Conservation (phyloP, 2,797 vertebrate genomes). For the Limosa lapponica region DNA sequence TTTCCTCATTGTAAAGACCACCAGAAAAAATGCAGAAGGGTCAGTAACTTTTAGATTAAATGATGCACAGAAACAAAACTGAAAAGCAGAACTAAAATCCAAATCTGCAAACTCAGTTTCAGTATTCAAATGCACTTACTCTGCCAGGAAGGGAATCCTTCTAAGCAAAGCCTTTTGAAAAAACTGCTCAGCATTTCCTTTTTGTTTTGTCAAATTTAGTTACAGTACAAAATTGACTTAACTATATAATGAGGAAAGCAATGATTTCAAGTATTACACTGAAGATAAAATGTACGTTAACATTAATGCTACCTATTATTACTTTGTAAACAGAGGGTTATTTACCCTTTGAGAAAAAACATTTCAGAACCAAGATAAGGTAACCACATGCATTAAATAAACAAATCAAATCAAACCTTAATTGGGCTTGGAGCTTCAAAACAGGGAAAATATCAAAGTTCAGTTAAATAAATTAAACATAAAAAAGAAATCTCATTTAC, state of each 20-base stretch:
- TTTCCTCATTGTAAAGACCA: not conserved
- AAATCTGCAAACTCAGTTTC: not conserved
- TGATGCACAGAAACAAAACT: not conserved
- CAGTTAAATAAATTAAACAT: not conserved
- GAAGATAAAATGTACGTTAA: not conserved
- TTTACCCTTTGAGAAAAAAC: not conserved
- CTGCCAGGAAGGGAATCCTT: not conserved
- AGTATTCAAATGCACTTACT: not conserved
- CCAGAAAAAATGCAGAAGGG: not conserved
- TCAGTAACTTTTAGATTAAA: not conserved
- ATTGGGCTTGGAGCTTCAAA: not conserved
- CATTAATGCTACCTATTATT: not conserved
- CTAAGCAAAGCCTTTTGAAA: slow-evolving; percentile 13
- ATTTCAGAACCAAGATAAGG: not conserved
- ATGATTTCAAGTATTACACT: not conserved
- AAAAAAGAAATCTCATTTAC: not conserved
- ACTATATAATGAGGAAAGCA: not conserved
- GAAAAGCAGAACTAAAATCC: slow-evolving; percentile 16
- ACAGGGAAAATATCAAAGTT: not conserved
- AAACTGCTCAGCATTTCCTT: not conserved
- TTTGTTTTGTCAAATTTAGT: not conserved
- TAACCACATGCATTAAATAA: not conserved
- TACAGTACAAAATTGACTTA: not conserved
- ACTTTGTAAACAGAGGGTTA: not conserved
- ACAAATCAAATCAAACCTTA: not conserved